A percentile compares a stretch with the other conserved stretches of the same genome.
These are phyloP conservation scores for Zaprionus taronus DNA, from an alignment of 1,140 invertebrate species.

Conservation along the genomic window DNA sequence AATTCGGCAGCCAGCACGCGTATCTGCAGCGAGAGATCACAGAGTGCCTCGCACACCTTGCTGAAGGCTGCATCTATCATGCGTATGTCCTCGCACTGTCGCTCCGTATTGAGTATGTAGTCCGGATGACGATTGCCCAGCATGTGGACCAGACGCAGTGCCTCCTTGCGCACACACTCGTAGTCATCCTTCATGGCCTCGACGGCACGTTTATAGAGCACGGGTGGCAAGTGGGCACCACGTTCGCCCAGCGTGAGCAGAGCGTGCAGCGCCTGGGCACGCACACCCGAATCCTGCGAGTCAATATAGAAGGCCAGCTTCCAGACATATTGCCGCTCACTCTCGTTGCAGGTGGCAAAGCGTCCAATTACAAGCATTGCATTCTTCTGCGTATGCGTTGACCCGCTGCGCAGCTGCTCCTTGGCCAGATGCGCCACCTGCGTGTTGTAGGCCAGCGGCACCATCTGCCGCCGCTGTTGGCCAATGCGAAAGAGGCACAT, in stretches of 20 bases:
- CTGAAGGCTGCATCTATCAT: conserved; percentile 98
- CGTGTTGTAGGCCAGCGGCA: conserved; percentile 69
- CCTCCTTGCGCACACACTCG: conserved; percentile 95
- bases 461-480: conserved; percentile 48
- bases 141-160: conserved; percentile 93
- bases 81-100: conserved; percentile 90
- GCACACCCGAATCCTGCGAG: conserved; percentile 95
- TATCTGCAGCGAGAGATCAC: conserved; percentile 95
- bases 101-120: conserved; percentile 87
- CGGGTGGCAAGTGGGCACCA: conserved; percentile 90
- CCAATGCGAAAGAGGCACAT: conserved; percentile 78
- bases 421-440: conserved; percentile 85
- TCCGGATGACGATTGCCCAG: conserved; percentile 95
- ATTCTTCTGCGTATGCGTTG: conserved; percentile 91
- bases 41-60: conserved; percentile 96
- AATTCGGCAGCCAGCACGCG: conserved; percentile 90
- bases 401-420: conserved; percentile 89
- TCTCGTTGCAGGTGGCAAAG: conserved; percentile 85
- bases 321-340: conserved; percentile 86
- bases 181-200: conserved; percentile 96
- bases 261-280: conserved; percentile 93
- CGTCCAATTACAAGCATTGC: conserved; percentile 91
- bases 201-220: conserved; percentile 93
- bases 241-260: conserved; percentile 87
- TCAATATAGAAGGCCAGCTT: conserved; percentile 92